A percentile compares a stretch with the other conserved stretches of the same genome.
phyloP scores from a whole-genome alignment of 2,113 vertebrate species.

The Tachysurus vachellii region DNA sequence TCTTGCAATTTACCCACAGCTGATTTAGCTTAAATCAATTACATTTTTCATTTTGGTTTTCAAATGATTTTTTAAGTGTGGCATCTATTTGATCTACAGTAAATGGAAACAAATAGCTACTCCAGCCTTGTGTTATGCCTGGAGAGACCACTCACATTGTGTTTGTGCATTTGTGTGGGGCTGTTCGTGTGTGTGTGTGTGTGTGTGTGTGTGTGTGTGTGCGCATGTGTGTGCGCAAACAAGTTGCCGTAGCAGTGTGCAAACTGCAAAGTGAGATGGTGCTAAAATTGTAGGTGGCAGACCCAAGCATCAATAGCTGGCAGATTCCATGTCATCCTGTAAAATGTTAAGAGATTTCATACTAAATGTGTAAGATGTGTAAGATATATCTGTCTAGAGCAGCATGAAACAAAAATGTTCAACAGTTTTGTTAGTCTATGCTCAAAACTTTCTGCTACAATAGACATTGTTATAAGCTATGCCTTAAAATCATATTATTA shows the following conservation, averaged over 20 bases:
- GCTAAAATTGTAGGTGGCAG: background rate
- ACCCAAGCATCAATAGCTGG: background rate
- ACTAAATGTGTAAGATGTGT: background rate
- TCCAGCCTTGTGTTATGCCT: background rate
- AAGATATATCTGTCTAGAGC: background rate
- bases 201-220: background rate
- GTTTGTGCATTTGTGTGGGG: too few relatives aligned
- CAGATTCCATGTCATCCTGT: background rate
- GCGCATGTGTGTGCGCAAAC: too few relatives aligned
- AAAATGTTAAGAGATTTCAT: background rate
- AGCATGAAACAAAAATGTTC: background rate
- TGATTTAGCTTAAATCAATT: too few relatives aligned
- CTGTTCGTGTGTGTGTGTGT: background rate
- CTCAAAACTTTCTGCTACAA: background rate
- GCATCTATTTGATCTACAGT: background rate
- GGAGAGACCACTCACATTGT: background rate
- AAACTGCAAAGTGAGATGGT: background rate
- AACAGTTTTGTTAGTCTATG: background rate
- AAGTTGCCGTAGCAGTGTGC: background rate
- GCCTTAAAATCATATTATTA: background rate
- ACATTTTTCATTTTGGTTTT: too few relatives aligned
- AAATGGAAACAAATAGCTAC: background rate
- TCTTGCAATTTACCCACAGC: background rate
- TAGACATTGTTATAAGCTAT: background rate
- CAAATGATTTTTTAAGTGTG: too few relatives aligned